A percentile compares a stretch with the other conserved stretches of the same genome.
Conservation (phyloP, 1,140 invertebrate species). For the Laupala kohalensis region DNA sequence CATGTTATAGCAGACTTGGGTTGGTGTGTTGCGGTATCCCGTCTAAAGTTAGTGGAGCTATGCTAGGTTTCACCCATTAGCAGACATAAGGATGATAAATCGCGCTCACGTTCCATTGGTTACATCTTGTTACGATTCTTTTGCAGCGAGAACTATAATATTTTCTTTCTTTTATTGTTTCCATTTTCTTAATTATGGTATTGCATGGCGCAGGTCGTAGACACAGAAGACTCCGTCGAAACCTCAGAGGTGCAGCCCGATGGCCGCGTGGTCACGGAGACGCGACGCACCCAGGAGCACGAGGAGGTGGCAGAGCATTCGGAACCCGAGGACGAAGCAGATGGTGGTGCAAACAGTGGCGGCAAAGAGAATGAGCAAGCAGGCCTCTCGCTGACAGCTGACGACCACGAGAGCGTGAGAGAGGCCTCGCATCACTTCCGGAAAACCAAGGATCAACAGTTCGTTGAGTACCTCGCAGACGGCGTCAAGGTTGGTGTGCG, state of each 20-base stretch:
- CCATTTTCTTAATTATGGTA: too few species aligned
- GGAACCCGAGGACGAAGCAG: slow-evolving; percentile 42
- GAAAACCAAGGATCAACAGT: slow-evolving; percentile 48
- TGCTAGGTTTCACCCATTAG: too few species aligned
- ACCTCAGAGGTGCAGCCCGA: slow-evolving; percentile 45
- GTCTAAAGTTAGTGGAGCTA: too few species aligned
- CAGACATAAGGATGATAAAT: too few species aligned
- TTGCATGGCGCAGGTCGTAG: slow-evolving; percentile 21
- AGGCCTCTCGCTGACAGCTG: slow-evolving; percentile 16
- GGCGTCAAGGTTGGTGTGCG: slow-evolving; percentile 36
- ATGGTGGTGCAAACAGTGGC: slow-evolving; percentile 30
- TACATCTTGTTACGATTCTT: too few species aligned
- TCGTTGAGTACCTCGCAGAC: slow-evolving; percentile 61
- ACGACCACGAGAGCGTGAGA: slow-evolving; percentile 32
- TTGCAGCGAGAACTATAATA: too few species aligned
- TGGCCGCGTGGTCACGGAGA: slow-evolving; percentile 75
- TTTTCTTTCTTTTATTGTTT: too few species aligned
- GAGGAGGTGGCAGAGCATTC: slow-evolving; percentile 62
- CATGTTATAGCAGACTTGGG: too few species aligned
- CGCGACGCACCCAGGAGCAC: slow-evolving; percentile 62
- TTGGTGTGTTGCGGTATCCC: too few species aligned
- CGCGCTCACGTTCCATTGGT: too few species aligned
- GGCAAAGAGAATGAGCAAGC: slow-evolving; percentile 25
- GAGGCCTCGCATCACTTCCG: slow-evolving; percentile 38
- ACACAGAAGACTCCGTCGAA: slow-evolving; percentile 64